phyloP scores from a whole-genome alignment of 2,888 invertebrate genomes.

The Lamellibrachia satsuma region DNA sequence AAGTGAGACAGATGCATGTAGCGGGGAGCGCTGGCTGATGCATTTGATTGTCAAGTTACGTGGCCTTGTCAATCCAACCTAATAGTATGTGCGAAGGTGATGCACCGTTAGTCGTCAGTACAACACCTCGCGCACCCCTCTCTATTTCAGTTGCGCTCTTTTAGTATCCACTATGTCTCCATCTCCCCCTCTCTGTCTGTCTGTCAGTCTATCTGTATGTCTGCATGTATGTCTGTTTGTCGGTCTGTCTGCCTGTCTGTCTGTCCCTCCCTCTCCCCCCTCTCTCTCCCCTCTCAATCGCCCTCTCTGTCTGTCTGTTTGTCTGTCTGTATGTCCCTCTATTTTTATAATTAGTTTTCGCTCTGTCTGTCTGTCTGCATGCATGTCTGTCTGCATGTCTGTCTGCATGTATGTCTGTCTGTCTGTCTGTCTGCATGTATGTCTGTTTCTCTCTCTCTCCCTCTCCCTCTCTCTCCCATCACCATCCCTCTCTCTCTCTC shows the following conservation, averaged over 20 bases:
- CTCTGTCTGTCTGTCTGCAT: background rate
- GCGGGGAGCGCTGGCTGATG: background rate
- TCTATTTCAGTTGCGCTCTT: background rate
- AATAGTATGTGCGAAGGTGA: background rate
- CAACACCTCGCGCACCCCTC: background rate
- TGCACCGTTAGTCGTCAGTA: background rate
- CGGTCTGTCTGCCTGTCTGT: background rate
- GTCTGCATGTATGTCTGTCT: background rate
- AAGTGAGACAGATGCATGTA: background rate
- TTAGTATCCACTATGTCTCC: background rate
- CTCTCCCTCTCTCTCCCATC: background rate
- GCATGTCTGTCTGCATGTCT: background rate
- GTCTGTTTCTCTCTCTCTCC: background rate
- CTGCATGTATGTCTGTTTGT: background rate
- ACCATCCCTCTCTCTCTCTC: slow-evolving; percentile 17
- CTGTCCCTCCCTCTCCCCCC: background rate
- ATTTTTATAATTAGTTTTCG: background rate
- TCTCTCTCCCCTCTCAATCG: background rate
- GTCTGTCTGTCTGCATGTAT: background rate
- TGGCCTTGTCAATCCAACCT: background rate
- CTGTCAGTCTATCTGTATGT: background rate
- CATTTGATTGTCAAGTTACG: background rate
- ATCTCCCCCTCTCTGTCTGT: background rate
- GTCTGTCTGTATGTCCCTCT: slow-evolving; percentile 22
- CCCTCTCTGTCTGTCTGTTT: slow-evolving; percentile 8